phyloP scores from a whole-genome alignment of 2,888 invertebrate species.

The Argyresthia albistria region DNA sequence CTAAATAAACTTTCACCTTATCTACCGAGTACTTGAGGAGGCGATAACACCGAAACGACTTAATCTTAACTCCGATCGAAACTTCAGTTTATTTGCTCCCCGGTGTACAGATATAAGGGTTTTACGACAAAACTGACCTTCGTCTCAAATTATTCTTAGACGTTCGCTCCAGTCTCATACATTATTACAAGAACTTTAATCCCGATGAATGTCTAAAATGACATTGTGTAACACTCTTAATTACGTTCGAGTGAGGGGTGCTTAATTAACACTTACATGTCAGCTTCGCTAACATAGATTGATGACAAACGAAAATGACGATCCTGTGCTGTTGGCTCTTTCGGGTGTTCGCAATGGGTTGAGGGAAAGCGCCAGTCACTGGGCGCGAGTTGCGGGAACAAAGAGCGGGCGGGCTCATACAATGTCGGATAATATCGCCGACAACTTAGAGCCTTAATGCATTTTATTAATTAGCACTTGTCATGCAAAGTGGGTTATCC shows the following conservation, averaged over 20 bases:
- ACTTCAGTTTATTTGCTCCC: constrained; percentile 53
- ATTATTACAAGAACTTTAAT: constrained; percentile 68
- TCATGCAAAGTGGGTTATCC: not conserved
- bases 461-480: constrained; percentile 57
- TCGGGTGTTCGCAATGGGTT: constrained; percentile 39
- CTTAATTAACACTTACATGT: constrained; percentile 73
- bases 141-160: constrained; percentile 5
- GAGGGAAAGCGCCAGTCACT: constrained; percentile 59
- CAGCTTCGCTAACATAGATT: constrained; percentile 70
- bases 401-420: constrained; percentile 35
- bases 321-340: constrained; percentile 49
- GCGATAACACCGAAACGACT: constrained; percentile 36
- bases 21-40: too few relatives aligned
- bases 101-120: constrained; percentile 31
- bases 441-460: constrained; percentile 57
- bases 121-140: constrained; percentile 24
- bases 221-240: constrained; percentile 68
- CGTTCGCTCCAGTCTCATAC: constrained; percentile 7
- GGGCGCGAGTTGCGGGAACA: constrained; percentile 48
- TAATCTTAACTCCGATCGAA: constrained; percentile 57
- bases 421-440: constrained; percentile 46
- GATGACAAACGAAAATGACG: constrained; percentile 72
- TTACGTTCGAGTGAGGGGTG: constrained; percentile 68
- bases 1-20: too few relatives aligned
- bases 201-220: constrained; percentile 72